Evolutionary conservation across 2,888 invertebrate genomes (phyloP).

Genomic region (Argyresthia albistria): DNA sequence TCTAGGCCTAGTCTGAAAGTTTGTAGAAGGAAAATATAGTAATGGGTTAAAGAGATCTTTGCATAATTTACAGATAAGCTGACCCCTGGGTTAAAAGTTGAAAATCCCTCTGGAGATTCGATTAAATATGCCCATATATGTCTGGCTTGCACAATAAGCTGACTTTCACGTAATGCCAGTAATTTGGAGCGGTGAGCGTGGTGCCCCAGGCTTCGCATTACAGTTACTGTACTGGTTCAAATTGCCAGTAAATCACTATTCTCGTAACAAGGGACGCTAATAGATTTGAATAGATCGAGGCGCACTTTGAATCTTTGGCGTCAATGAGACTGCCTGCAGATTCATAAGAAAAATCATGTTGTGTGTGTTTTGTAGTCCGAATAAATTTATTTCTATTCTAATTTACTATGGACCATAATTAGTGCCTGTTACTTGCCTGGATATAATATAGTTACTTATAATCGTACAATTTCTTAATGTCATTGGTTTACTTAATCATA

Average conservation of each 20-base stretch:
- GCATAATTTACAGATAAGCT: not conserved
- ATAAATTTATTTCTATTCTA: no score
- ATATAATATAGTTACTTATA: no score
- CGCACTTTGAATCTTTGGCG: not conserved
- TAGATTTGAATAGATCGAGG: not conserved
- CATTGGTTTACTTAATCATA: no score
- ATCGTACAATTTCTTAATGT: no score
- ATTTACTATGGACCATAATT: no score
- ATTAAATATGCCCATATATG: constrained; percentile 43
- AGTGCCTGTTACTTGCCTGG: no score
- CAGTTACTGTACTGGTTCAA: not conserved
- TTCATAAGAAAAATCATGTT: no score
- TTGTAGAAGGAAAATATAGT: no score
- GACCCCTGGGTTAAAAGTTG: constrained; percentile 19
- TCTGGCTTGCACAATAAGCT: constrained; percentile 38
- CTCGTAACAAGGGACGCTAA: not conserved
- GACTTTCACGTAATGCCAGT: constrained; percentile 43
- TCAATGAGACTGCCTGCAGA: no score
- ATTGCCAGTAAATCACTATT: constrained; percentile 1
- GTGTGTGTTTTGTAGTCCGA: no score
- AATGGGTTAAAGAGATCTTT: not conserved
- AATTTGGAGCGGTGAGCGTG: constrained; percentile 25
- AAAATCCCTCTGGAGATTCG: constrained; percentile 26
- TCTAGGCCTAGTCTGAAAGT: no score
- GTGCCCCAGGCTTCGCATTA: not conserved